Evolutionary conservation across 2,797 vertebrate species (phyloP).

Genomic region (Syngnathus rostellatus): DNA sequence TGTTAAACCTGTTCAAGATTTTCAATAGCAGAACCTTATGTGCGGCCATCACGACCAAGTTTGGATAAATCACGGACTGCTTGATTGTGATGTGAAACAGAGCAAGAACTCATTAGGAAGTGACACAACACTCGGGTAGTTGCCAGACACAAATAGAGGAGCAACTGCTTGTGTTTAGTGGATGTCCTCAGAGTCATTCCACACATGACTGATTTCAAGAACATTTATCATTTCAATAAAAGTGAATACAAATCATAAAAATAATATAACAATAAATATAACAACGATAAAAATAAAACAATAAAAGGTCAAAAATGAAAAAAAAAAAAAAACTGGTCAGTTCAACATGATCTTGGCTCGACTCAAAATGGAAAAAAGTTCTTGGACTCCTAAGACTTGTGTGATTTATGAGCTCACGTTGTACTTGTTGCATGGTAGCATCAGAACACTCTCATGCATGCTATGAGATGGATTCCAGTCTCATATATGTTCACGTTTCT

Average conservation of each 20-base stretch:
- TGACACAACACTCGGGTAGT: background rate
- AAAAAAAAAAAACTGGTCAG: background rate
- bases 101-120: background rate
- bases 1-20: background rate
- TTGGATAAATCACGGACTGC: background rate
- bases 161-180: background rate
- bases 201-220: background rate
- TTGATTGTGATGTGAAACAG: background rate
- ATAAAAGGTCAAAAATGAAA: too few species aligned
- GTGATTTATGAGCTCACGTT: constrained; percentile 52
- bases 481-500: constrained; percentile 56
- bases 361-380: constrained; percentile 1
- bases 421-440: constrained; percentile 17
- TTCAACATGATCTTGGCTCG: constrained; percentile 2
- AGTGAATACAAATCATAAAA: too few species aligned
- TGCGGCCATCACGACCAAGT: background rate
- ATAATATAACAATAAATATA: too few species aligned
- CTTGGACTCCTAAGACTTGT: constrained; percentile 3
- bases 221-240: too few species aligned
- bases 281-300: too few species aligned
- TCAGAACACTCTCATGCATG: constrained; percentile 38
- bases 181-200: background rate
- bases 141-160: background rate
- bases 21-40: background rate
- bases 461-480: constrained; percentile 39